A percentile compares a stretch with the other conserved stretches of the same genome.
Evolutionary conservation across 2,113 vertebrate genomes (phyloP).

Genomic region (western clawed frog (Xenopus tropicalis)): UCB_Xtro_10.0 CM004444.2:142600001-142600500

Average conservation of each 20-base stretch:
- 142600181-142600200: constrained; percentile 1
- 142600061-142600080: background rate
- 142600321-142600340: no score
- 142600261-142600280: background rate
- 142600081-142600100: constrained; percentile 19
- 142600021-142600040: no score
- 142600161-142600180: constrained; percentile 25
- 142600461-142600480: no score
- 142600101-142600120: constrained; percentile 20
- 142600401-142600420: no score
- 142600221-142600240: constrained; percentile 10
- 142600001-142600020: no score
- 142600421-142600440: no score
- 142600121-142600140: constrained; percentile 2
- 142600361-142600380: no score
- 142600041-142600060: constrained; percentile 1
- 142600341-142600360: no score
- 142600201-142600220: constrained; percentile 22
- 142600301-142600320: no score
- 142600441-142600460: no score
- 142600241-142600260: constrained; percentile 12
- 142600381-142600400: no score
- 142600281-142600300: background rate
- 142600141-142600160: constrained; percentile 18
- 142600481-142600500: no score